A percentile compares a stretch with the other conserved stretches of the same genome.
Evolutionary conservation across 2,113 vertebrate genomes (phyloP).

Genomic region (Boleophthalmus pectinirostris): DNA sequence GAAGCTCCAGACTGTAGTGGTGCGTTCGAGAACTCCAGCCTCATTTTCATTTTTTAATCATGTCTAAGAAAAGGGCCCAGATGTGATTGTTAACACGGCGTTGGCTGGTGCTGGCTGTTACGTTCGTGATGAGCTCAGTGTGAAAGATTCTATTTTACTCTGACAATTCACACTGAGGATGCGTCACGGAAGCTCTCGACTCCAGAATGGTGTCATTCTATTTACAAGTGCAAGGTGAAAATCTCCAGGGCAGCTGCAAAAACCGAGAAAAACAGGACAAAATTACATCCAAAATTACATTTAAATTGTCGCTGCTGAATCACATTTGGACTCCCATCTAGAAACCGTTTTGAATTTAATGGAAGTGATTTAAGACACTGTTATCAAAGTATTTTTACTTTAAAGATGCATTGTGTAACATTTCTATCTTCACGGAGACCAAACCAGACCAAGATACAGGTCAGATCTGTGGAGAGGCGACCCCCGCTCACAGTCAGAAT

Average conservation of each 20-base stretch:
- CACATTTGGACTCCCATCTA: too few species aligned
- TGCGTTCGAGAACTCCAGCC: not conserved
- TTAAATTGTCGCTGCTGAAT: too few species aligned
- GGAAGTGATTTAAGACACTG: too few species aligned
- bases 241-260: constrained; percentile 13
- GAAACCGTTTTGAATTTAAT: too few species aligned
- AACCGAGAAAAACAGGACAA: constrained; percentile 16
- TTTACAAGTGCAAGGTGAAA: not conserved
- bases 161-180: not conserved
- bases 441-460: too few species aligned
- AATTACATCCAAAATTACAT: too few species aligned
- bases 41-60: not conserved
- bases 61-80: not conserved
- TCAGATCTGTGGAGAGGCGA: too few species aligned
- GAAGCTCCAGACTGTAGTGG: not conserved
- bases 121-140: not conserved
- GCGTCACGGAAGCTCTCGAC: not conserved
- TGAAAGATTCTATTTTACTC: not conserved
- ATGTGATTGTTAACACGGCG: not conserved
- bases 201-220: not conserved
- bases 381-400: too few species aligned
- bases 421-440: too few species aligned
- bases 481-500: too few species aligned
- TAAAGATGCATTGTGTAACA: not conserved
- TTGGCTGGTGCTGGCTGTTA: not conserved